Base-by-base conservation (phyloP, 1,140 invertebrate species). In the Atta cephalotes region DNA sequence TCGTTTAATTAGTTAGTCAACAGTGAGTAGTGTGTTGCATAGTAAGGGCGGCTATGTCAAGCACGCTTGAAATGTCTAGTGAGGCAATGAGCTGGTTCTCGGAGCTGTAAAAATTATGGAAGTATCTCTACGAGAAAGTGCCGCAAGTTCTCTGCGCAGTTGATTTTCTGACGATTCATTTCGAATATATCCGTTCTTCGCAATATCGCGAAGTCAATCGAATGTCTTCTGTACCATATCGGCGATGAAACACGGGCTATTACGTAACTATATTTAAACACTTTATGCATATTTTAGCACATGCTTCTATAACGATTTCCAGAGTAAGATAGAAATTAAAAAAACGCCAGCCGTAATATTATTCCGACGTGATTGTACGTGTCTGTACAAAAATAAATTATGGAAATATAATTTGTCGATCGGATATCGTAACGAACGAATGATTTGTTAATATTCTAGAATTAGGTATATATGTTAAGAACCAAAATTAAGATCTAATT, bases 401-500 rank as follows among this genome's bases (percentile, higher is more conserved):
- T 2, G 18, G 35, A 62, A 60, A 71, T 53, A 7, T n/a, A 51
- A 76, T 16, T 51, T 51, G 56, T 45, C 53, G n/a, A 56, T 65
- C 35, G 88, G 87, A 89, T 91, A 85, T 91, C 78, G 14, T 49
- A 49, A 60, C 63, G 76, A 53, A 82, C 25, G 35, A 90, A 84
- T 12, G 3, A 62, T 84, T 63, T 80, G 78, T 90, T 89, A 78
- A 89, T 89, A 91, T 58, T 68, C 28, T 90, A 90, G 21, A 90
- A 25, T 56, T 80, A 25, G 14, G 16, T 70, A 70, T 18, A 14
- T 70, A 70, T 90, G 25, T 65, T 87, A 87, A 14, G n/a, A 28
- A 74, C n/a, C 51, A 31, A 28, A 71, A 45, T 53, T 56, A 86
- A 82, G 49, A 12, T 56, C 18, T 60, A 79, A 87, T 91, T 91